phyloP scores from a whole-genome alignment of 2,888 invertebrate genomes.

The Nemapogon koenigi region DNA sequence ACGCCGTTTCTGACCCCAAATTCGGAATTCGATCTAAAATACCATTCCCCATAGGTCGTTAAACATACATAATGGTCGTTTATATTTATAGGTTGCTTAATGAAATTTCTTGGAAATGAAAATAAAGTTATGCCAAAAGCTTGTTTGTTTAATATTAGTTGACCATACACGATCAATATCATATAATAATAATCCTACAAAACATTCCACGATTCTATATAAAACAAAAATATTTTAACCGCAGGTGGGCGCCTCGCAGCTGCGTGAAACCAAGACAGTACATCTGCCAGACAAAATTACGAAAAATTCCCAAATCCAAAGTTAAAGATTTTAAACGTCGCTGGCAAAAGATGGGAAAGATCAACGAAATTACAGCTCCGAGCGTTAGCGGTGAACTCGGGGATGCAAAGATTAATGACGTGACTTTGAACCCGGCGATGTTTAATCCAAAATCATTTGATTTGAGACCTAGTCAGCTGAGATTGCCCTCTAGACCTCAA shows the following conservation, averaged over 20 bases:
- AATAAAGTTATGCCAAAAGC: not conserved
- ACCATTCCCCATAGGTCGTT: conserved; percentile 19
- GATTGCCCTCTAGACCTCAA: conserved; percentile 21
- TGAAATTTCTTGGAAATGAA: conserved; percentile 6
- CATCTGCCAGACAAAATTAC: conserved; percentile 73
- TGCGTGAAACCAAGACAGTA: conserved; percentile 71
- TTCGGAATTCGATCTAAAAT: conserved; percentile 29
- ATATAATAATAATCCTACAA: no score
- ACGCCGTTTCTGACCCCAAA: conserved; percentile 24
- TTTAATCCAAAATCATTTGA: conserved; percentile 48
- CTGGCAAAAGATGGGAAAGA: conserved; percentile 53
- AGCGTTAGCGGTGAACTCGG: conserved; percentile 37
- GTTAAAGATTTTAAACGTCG: conserved; percentile 49
- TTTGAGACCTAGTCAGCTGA: conserved; percentile 29
- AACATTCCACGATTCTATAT: no score
- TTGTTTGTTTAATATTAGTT: not conserved
- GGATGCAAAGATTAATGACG: conserved; percentile 40
- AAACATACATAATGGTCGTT: conserved; percentile 11
- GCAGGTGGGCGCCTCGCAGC: conserved; percentile 70
- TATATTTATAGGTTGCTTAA: conserved; percentile 7
- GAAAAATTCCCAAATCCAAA: conserved; percentile 50
- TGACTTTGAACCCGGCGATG: conserved; percentile 33
- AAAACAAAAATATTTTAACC: conserved; percentile 23
- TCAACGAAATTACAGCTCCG: conserved; percentile 64
- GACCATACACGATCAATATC: no score